A percentile compares a stretch with the other conserved stretches of the same genome.
Conservation (phyloP, 2,797 vertebrate genomes). For the Leuciscus waleckii region DNA sequence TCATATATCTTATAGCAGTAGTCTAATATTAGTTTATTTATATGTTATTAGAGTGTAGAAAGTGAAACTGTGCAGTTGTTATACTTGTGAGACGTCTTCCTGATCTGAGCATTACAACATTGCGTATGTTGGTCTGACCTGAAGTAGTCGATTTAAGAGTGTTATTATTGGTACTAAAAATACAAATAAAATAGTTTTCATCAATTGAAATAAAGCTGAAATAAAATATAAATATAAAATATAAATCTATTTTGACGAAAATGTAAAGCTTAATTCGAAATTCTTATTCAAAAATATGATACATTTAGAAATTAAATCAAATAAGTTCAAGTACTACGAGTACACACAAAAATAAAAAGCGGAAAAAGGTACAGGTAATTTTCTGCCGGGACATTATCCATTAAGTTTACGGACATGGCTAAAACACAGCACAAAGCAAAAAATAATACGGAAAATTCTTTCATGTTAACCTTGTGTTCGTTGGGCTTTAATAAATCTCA, state of each 20-base stretch:
- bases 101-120: not conserved
- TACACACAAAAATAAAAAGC: not conserved
- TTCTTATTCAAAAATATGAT: not conserved
- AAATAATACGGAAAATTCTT: not conserved
- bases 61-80: not conserved
- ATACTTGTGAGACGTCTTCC: no score
- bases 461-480: not conserved
- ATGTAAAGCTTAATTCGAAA: not conserved
- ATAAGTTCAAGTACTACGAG: not conserved
- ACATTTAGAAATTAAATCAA: not conserved
- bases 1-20: no score
- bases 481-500: no score
- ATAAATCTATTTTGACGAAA: not conserved
- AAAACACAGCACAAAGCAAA: not conserved
- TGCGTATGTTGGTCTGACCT: not conserved
- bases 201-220: no score
- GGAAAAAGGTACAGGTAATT: not conserved
- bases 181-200: not conserved
- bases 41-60: not conserved
- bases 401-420: not conserved
- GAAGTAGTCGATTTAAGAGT: not conserved
- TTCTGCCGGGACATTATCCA: not conserved
- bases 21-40: not conserved
- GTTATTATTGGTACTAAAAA: not conserved
- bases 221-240: not conserved